These are phyloP conservation scores for Macrosoma leucophasiata DNA, from an alignment of 2,888 invertebrate species.

Conservation along the genomic window DNA sequence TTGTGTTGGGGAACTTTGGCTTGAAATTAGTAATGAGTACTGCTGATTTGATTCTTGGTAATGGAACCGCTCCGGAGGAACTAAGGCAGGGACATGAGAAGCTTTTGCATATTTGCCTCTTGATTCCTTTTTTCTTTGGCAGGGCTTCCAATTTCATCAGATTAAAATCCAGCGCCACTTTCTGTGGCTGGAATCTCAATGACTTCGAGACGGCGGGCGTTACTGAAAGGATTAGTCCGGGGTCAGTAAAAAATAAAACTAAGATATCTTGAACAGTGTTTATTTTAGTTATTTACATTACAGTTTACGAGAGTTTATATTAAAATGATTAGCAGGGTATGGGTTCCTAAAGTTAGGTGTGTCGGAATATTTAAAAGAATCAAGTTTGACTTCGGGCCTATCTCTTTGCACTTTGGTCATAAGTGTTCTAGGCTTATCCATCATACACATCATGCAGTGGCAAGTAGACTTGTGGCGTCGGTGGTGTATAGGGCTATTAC, in stretches of 20 bases:
- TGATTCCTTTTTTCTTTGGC: slow-evolving; percentile 8
- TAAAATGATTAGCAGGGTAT: slow-evolving; percentile 27
- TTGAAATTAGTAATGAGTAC: no score
- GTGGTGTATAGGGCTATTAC: no score
- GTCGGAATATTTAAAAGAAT: slow-evolving; percentile 16
- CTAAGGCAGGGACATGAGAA: slow-evolving; percentile 36
- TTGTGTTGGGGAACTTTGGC: no score
- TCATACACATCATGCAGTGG: no score
- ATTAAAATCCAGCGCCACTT: slow-evolving; percentile 24
- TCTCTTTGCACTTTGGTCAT: slow-evolving; percentile 5
- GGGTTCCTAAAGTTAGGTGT: slow-evolving; percentile 34
- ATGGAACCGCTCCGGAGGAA: slow-evolving; percentile 1
- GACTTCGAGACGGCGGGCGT: slow-evolving; percentile 38
- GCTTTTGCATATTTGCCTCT: slow-evolving; percentile 26
- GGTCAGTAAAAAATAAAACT: no score
- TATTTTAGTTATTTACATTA: no score
- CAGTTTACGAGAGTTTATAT: no score
- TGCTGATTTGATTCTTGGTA: slow-evolving; percentile 10
- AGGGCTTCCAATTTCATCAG: slow-evolving; percentile 28
- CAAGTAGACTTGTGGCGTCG: no score
- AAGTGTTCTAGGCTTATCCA: neutral
- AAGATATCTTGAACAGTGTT: slow-evolving; percentile 20
- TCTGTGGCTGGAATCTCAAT: slow-evolving; percentile 32
- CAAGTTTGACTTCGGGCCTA: slow-evolving; percentile 2
- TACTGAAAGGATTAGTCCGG: slow-evolving; percentile 62